Conservation (phyloP, 1,140 invertebrate genomes). For the Diplogasteroides magnus region DNA sequence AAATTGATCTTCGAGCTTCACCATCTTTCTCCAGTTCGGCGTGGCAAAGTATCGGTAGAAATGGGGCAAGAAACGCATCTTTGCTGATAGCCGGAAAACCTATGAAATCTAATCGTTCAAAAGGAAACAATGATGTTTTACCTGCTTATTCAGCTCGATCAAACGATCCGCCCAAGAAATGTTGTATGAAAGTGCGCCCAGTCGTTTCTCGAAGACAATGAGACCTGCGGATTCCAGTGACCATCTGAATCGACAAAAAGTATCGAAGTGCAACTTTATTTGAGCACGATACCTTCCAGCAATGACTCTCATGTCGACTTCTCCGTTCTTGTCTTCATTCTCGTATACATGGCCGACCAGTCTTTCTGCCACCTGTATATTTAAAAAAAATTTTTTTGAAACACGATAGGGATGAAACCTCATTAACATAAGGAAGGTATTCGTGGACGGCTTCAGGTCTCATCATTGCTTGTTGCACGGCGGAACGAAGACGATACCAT, state of each 20-base stretch:
- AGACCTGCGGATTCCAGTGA: constrained; percentile 44
- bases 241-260: background rate
- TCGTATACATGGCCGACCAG: constrained; percentile 63
- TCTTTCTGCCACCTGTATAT: constrained; percentile 69
- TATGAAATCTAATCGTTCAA: background rate
- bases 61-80: constrained; percentile 40
- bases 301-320: constrained; percentile 50
- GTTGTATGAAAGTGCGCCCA: constrained; percentile 44
- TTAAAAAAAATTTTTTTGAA: background rate
- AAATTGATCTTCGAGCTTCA: constrained; percentile 54
- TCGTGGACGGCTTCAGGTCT: constrained; percentile 71
- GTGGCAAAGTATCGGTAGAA: constrained; percentile 51
- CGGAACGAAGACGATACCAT: constrained; percentile 73
- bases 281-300: constrained; percentile 20
- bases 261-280: background rate
- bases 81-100: constrained; percentile 56
- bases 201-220: constrained; percentile 56
- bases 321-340: constrained; percentile 34
- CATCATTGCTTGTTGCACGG: constrained; percentile 76
- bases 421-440: constrained; percentile 68
- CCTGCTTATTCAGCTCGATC: constrained; percentile 46
- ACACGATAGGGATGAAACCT: background rate
- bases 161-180: constrained; percentile 45
- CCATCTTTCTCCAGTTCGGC: constrained; percentile 52
- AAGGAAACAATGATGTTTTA: background rate